These are phyloP conservation scores for Spinus olivaceus DNA, from an alignment of 2,797 vertebrate genomes.

Conservation along the genomic window DNA sequence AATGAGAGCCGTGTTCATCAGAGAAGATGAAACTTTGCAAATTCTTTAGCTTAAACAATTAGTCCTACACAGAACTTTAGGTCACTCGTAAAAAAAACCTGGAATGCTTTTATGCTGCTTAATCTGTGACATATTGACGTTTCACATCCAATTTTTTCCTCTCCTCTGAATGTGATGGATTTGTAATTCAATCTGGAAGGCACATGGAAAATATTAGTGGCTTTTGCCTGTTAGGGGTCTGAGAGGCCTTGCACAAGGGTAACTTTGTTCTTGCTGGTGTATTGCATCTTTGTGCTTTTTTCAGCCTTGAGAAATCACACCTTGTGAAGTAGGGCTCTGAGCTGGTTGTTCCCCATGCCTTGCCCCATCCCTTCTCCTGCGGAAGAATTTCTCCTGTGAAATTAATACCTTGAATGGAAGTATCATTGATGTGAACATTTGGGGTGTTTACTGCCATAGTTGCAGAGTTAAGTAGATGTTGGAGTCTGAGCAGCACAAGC, in stretches of 20 bases:
- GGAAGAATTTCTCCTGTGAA: not conserved
- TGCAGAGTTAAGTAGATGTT: not conserved
- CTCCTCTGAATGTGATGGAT: not conserved
- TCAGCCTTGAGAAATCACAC: not conserved
- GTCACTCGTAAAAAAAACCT: not conserved
- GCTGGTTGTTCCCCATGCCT: not conserved
- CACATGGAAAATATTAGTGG: not conserved
- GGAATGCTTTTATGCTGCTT: not conserved
- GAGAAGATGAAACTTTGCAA: not conserved
- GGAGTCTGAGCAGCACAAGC: not conserved
- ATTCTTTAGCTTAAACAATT: not conserved
- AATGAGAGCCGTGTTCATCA: not conserved
- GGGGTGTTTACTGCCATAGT: not conserved
- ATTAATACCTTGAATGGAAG: not conserved
- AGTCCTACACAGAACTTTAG: not conserved
- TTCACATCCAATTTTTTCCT: not conserved
- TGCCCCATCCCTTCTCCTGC: not conserved
- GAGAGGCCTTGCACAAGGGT: not conserved
- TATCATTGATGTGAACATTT: not conserved
- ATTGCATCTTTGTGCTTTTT: not conserved
- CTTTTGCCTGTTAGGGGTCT: not conserved
- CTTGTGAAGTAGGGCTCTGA: not conserved
- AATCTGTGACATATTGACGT: not conserved
- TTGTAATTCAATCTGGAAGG: not conserved
- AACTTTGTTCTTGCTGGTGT: not conserved